These are phyloP conservation scores for Diplosoma virens DNA, from an alignment of 23 tunicate genomes.

Conservation along the genomic window DNA sequence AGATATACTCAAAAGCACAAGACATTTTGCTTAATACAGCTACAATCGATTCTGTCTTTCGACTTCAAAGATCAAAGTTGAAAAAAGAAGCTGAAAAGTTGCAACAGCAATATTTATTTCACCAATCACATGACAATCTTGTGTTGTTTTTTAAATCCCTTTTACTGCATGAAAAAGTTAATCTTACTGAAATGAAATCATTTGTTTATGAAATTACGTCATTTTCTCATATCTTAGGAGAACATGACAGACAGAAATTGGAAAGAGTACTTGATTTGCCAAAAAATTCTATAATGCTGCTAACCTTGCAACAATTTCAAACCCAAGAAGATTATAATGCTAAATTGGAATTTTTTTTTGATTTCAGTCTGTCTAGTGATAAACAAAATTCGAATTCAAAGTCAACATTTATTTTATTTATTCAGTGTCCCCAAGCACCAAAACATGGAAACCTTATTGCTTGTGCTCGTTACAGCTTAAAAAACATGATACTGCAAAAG, in stretches of 20 bases:
- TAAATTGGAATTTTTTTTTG: constrained; percentile 47
- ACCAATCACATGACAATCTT: constrained; percentile 63
- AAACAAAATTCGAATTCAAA: neutral
- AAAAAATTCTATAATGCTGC: constrained; percentile 26
- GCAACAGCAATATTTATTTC: constrained; percentile 27
- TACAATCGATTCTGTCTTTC: constrained; percentile 64
- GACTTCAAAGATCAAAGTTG: constrained; percentile 31
- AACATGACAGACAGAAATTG: constrained; percentile 29
- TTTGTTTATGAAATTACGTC: constrained; percentile 46
- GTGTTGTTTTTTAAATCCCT: neutral
- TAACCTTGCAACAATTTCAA: constrained; percentile 68
- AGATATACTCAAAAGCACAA: neutral
- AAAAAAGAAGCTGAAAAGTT: constrained; percentile 27
- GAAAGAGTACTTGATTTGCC: constrained; percentile 22
- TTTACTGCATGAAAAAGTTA: too few relatives aligned
- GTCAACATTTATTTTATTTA: constrained; percentile 26
- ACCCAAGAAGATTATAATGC: constrained; percentile 42
- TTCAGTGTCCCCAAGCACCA: constrained; percentile 74
- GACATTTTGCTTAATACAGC: constrained; percentile 46
- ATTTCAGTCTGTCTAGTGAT: neutral
- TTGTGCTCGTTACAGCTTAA: constrained; percentile 66
- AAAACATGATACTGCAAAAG: constrained; percentile 29
- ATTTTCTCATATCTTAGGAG: constrained; percentile 51
- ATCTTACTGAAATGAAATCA: neutral
- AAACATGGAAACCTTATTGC: constrained; percentile 49